Evolutionary conservation across 2,113 vertebrate species (phyloP), one percentile per base, ranked within the genome.

Genomic region (Zapornia atra): DNA sequence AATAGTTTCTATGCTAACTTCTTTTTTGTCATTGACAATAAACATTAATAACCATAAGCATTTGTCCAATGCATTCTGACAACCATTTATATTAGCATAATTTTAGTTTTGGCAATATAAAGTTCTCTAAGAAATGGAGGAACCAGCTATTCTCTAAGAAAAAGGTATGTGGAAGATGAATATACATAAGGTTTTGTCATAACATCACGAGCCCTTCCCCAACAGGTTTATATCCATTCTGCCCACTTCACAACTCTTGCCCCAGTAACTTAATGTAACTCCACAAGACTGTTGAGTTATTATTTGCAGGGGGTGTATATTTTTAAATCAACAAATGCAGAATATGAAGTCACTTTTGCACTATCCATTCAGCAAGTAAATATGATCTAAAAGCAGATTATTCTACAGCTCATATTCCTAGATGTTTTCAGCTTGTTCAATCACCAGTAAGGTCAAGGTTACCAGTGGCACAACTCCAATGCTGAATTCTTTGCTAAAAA

Each of bases 51-150:
- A 81, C 42, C 38, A 65, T 25, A 82, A 89, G 22, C 28, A 85
- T 68, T 86, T 76, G 7, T 71, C 34, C 46, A 70, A 56, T 29
- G 29, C 10, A 60, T 82, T 78, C 53, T 57, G 53, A 88, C 54
- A 95, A 86, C 66, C n/a, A 71, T 81, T 94, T 97, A 28, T 95
- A 33, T 78, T 71, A 75, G 60, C 36, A 88, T 71, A 78, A 92
- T 75, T 94, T 90, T 77, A 83, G 56, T 88, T 96, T 84, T 2
- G 1, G 48, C 2, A 2, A 73, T 63, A 71, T 51, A 82, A 73
- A 83, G 24, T 73, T 88, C 54, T 75, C 34, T 59, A 51, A 76
- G 84, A 82, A 95, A 73, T 3, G 6, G 16, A 33, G 13, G 53
- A 85, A 73, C 42, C 26, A 15, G 25, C 44, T 92, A 56, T 60